These are phyloP conservation scores for Papilio aristodemus DNA, from an alignment of 1,140 invertebrate species.

Conservation along the genomic window DNA sequence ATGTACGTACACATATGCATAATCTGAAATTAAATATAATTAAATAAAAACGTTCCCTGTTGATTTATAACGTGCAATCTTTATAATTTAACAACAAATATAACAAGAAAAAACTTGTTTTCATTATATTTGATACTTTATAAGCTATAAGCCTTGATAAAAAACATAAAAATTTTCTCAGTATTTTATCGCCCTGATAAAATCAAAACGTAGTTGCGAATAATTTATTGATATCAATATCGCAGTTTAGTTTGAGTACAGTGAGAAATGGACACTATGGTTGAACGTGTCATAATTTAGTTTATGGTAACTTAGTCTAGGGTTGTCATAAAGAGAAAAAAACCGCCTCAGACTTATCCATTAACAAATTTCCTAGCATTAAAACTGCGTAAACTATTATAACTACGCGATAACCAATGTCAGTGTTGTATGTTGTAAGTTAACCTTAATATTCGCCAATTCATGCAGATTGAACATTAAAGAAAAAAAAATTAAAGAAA, in stretches of 20 bases:
- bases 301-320: too few species aligned
- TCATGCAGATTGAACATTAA: neutral
- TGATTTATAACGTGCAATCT: conserved; percentile 4
- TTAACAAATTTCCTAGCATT: too few species aligned
- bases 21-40: conserved; percentile 7
- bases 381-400: too few species aligned
- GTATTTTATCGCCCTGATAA: neutral
- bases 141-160: conserved; percentile 14
- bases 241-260: neutral
- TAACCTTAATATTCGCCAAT: neutral
- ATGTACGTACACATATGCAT: neutral
- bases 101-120: conserved; percentile 15
- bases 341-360: too few species aligned
- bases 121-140: neutral
- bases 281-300: too few species aligned
- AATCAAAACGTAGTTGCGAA: neutral
- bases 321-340: too few species aligned
- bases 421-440: too few species aligned
- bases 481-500: neutral
- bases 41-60: conserved; percentile 7
- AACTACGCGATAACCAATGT: too few species aligned
- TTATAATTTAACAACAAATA: neutral
- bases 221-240: too few species aligned
- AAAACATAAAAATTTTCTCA: neutral
- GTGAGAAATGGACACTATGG: too few species aligned